phyloP scores from a whole-genome alignment of 2,888 invertebrate genomes.

The Lobophora halterata region DNA sequence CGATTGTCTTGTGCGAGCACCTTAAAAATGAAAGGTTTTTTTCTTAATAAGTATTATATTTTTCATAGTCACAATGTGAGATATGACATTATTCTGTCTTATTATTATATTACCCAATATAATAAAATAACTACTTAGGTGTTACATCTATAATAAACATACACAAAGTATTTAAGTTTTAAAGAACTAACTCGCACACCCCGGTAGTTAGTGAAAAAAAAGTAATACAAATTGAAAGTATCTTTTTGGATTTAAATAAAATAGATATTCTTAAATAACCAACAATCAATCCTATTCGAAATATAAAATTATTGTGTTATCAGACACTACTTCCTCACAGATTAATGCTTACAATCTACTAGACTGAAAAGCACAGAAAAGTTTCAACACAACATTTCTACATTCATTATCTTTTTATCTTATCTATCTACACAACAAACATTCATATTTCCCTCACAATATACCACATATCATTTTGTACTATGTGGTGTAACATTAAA shows the following conservation, averaged over 20 bases:
- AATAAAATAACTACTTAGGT: conserved; percentile 20
- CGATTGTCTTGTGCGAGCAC: too few relatives aligned
- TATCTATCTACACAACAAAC: too few relatives aligned
- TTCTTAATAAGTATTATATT: conserved; percentile 38
- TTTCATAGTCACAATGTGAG: conserved; percentile 47
- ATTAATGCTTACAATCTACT: background rate
- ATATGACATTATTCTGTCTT: conserved; percentile 48
- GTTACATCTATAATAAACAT: conserved; percentile 25
- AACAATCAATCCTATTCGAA: too few relatives aligned
- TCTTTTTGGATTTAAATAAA: too few relatives aligned
- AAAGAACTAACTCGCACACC: conserved; percentile 11
- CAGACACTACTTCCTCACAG: background rate
- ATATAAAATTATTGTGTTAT: too few relatives aligned
- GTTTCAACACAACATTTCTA: background rate
- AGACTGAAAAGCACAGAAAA: background rate
- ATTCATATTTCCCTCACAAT: too few relatives aligned
- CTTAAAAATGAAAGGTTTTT: too few relatives aligned
- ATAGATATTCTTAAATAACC: too few relatives aligned
- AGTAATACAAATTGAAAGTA: background rate
- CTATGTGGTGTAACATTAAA: too few relatives aligned
- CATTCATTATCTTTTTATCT: background rate
- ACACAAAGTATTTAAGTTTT: conserved; percentile 10
- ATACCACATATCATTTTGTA: too few relatives aligned
- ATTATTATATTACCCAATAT: conserved; percentile 36
- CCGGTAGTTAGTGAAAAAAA: conserved; percentile 1